These are phyloP conservation scores for Dipodomys ordii DNA, from an alignment of 2,113 vertebrate genomes.

Conservation along the genomic window DNA sequence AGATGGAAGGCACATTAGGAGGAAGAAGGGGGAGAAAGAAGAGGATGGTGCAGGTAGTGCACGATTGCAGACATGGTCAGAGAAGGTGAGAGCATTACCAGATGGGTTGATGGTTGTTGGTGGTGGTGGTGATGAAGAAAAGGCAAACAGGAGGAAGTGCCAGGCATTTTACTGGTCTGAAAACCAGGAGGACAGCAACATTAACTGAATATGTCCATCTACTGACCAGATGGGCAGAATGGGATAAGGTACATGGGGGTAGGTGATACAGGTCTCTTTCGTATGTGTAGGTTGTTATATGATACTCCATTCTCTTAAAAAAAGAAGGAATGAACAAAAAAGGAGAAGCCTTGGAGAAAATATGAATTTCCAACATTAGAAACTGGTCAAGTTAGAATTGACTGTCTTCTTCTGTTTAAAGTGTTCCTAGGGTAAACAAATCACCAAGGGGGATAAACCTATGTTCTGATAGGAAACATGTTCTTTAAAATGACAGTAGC, in stretches of 20 bases:
- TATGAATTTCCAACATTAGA: too few species aligned
- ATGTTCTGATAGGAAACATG: not conserved
- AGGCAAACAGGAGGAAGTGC: not conserved
- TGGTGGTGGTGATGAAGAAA: not conserved
- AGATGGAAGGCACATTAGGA: not conserved
- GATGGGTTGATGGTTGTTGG: not conserved
- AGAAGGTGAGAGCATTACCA: not conserved
- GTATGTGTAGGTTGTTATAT: not conserved
- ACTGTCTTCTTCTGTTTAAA: not conserved
- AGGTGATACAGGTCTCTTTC: not conserved
- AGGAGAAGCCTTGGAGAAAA: not conserved
- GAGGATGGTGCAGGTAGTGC: not conserved
- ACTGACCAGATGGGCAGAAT: not conserved
- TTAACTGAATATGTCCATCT: not conserved
- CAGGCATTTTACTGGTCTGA: not conserved
- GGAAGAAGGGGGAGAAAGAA: not conserved
- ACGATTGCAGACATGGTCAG: rapidly evolving
- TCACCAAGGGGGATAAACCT: not conserved
- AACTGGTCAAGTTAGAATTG: not conserved
- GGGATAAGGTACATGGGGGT: too few species aligned
- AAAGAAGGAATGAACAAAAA: not conserved
- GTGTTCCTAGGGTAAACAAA: not conserved
- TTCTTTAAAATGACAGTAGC: not conserved
- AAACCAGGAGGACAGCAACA: not conserved
- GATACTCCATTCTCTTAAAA: not conserved